Conservation (phyloP, 2,113 vertebrate species). For the Trinectes maculatus region DNA sequence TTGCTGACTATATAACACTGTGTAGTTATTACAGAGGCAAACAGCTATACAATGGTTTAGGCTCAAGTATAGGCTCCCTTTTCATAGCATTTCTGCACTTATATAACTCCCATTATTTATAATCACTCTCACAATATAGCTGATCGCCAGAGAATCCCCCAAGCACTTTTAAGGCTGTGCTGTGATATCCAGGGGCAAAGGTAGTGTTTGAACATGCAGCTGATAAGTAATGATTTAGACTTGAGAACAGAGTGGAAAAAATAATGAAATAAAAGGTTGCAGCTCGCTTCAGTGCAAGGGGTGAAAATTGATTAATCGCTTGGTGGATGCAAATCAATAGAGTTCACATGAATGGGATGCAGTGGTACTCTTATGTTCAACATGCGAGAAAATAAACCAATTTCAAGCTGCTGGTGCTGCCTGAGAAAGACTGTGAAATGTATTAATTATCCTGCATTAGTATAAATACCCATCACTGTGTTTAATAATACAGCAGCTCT, state of each 20-base stretch:
- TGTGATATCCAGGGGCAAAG: slow-evolving; percentile 3
- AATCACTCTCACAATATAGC: too few species aligned
- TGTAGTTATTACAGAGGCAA: neutral
- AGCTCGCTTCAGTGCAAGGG: neutral
- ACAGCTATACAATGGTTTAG: neutral
- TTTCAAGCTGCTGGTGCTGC: slow-evolving; percentile 26
- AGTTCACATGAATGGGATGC: slow-evolving; percentile 8
- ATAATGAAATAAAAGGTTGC: slow-evolving; percentile 9
- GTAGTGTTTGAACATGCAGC: neutral
- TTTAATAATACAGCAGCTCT: slow-evolving; percentile 12
- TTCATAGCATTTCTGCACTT: neutral
- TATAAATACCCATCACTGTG: slow-evolving; percentile 14
- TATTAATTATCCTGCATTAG: slow-evolving; percentile 41
- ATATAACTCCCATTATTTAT: neutral
- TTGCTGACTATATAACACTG: neutral
- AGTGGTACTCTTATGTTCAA: slow-evolving; percentile 2
- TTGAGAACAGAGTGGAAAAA: slow-evolving; percentile 10
- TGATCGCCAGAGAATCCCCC: too few species aligned
- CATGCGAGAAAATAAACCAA: slow-evolving; percentile 7
- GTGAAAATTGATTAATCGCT: slow-evolving; percentile 28
- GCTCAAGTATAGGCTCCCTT: neutral
- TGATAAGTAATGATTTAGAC: neutral
- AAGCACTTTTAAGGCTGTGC: neutral
- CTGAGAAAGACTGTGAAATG: slow-evolving; percentile 29
- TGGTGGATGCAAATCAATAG: slow-evolving; percentile 26